These are phyloP conservation scores for Hydrotaea cyrtoneurina DNA, from an alignment of 2,888 invertebrate species.

Conservation along the genomic window DNA sequence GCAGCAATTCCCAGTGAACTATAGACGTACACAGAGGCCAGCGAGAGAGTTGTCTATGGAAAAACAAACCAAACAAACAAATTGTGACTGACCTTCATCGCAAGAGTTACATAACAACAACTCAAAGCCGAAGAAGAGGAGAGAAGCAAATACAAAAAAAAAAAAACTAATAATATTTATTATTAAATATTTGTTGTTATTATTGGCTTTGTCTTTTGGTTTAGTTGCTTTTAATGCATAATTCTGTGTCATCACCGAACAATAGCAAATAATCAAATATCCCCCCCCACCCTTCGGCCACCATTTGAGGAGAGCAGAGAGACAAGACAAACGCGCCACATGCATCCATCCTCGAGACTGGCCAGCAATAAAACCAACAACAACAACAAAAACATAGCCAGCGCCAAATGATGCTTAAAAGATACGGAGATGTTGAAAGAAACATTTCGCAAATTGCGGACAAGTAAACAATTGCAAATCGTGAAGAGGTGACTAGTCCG, in stretches of 20 bases:
- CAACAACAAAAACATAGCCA: background rate
- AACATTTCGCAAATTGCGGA: background rate
- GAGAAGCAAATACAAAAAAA: too few relatives aligned
- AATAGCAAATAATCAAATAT: conserved; percentile 37
- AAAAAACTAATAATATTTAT: conserved; percentile 26
- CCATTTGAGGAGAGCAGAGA: too few relatives aligned
- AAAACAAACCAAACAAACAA: conserved; percentile 34
- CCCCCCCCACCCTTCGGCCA: background rate
- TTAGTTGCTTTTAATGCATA: conserved; percentile 31
- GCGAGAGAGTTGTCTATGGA: background rate
- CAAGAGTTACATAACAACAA: conserved; percentile 51
- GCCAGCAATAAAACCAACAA: background rate
- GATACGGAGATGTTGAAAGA: background rate
- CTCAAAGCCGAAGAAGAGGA: too few relatives aligned
- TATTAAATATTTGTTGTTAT: conserved; percentile 28
- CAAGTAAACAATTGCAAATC: background rate
- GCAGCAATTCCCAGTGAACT: background rate
- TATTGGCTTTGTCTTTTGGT: background rate
- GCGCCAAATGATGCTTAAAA: background rate
- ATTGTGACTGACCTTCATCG: conserved; percentile 59
- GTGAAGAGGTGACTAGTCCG: background rate
- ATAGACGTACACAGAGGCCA: too few relatives aligned
- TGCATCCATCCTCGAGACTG: background rate
- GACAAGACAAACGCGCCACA: conserved; percentile 5
- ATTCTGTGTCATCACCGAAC: conserved; percentile 23